phyloP scores from a whole-genome alignment of 1,140 invertebrate species.

The Oryzaephilus surinamensis region DNA sequence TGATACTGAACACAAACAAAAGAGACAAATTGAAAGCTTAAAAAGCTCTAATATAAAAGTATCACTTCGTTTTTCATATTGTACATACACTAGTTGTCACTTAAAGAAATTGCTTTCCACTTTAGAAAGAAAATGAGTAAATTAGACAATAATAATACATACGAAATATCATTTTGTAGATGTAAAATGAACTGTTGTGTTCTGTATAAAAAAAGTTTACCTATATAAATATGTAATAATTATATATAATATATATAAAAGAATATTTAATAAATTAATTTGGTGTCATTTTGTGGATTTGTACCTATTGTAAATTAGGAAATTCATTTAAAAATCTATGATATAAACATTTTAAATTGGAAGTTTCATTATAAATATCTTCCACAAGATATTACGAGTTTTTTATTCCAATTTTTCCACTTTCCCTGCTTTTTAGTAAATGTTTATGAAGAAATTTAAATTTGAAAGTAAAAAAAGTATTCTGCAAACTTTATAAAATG shows the following conservation, averaged over 20 bases:
- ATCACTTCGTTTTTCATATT: slow-evolving; percentile 18
- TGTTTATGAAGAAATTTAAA: background rate
- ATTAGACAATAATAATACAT: slow-evolving; percentile 24
- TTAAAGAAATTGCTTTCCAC: slow-evolving; percentile 10
- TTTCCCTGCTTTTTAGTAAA: slow-evolving; percentile 13
- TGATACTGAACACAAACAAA: slow-evolving; percentile 11
- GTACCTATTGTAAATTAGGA: slow-evolving; percentile 32
- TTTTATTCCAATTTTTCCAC: slow-evolving; percentile 14
- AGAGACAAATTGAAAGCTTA: too few relatives aligned
- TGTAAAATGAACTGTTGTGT: slow-evolving; percentile 5
- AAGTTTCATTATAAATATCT: slow-evolving; percentile 30
- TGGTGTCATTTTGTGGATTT: slow-evolving; percentile 23
- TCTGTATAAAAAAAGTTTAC: slow-evolving; percentile 2
- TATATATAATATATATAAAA: slow-evolving; percentile 1
- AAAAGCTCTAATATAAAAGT: too few relatives aligned
- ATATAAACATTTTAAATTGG: slow-evolving; percentile 30
- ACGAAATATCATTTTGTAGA: slow-evolving; percentile 8
- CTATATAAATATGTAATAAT: slow-evolving; percentile 1
- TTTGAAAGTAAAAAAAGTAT: background rate
- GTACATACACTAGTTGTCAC: slow-evolving; percentile 29
- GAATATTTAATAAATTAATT: slow-evolving; percentile 3
- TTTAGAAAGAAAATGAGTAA: slow-evolving; percentile 11
- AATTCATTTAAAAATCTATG: slow-evolving; percentile 29
- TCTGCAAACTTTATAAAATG: background rate
- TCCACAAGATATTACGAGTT: slow-evolving; percentile 13